Evolutionary conservation across 2,113 vertebrate genomes (phyloP), one percentile per base, ranked within the genome.

Genomic region (Mugil cephalus): DNA sequence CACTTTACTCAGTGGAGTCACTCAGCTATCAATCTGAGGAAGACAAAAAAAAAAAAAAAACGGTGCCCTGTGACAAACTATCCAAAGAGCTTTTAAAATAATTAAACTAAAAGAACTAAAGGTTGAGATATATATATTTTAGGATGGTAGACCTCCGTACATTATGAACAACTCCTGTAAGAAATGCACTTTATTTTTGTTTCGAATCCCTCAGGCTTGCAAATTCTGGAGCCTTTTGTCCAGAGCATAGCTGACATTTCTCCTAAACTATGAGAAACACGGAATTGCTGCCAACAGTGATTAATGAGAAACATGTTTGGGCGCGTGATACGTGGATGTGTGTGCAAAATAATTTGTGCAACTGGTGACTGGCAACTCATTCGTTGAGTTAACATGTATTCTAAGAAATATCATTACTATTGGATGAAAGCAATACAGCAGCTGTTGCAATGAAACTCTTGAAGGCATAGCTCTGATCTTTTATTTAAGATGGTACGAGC

Each of bases 31-130:
- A 74, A 62, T 77, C 59, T 52, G 39, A 77, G 4, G 8, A 21
- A 34, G 36, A 66, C 5, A 7, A 53, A 71, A 62, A 59, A 45
- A 80, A 19, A 74, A 45, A 71, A 62, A 59, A 45, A 80, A 19
- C 72, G 43, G 63, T 76, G 50, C 36, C n/a, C 43, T 30, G 42
- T 79, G 71, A 86, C 77, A 84, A 70, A 50, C 19, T 61, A 71
- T 83, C 70, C 79, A 77, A 77, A 82, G 39, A 24, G 63, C 15
- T 70, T 79, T 71, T 56, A 30, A 35, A 35, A 24, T 34, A 34
- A 30, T 30, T 30, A 30, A 30, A 30, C 24, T 30, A 69, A 46
- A 68, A 43, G 51, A 77, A 66, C 30, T 12, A n/a, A 24, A 52
- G 19, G 30, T 24, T 66, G 55, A 56, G 50, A 21, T 69, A 58